Percentiles rank a stretch among this genome's conserved stretches.
Conservation (phyloP, 2,113 vertebrate genomes). For the Mystacornis crossleyi region DNA sequence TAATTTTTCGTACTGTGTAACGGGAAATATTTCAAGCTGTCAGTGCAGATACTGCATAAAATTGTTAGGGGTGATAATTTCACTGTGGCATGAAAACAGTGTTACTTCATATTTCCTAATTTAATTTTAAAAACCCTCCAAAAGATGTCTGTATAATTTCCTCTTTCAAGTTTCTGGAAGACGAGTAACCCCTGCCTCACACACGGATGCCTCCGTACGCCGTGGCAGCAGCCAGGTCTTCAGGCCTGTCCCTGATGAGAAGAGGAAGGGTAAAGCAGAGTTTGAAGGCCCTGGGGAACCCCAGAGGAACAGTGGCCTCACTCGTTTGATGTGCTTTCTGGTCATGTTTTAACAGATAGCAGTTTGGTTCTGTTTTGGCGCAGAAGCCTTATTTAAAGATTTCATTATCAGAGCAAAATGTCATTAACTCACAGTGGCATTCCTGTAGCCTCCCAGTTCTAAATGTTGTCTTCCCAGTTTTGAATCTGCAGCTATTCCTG, state of each 20-base stretch:
- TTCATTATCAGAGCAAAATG: not conserved
- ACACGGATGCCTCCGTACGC: accelerated
- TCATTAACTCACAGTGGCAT: not conserved
- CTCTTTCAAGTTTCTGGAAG: not conserved
- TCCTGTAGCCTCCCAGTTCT: not conserved
- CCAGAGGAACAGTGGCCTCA: no score
- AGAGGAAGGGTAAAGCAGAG: not conserved
- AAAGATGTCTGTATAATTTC: not conserved
- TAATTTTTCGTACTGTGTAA: not conserved
- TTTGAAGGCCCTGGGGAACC: not conserved
- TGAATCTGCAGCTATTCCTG: not conserved
- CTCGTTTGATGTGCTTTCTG: accelerated
- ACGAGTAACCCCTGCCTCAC: not conserved
- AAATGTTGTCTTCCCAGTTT: not conserved
- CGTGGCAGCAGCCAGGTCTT: not conserved
- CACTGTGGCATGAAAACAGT: not conserved
- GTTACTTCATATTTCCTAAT: not conserved
- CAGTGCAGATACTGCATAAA: not conserved
- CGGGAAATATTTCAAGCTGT: not conserved
- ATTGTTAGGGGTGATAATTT: not conserved
- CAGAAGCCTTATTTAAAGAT: not conserved
- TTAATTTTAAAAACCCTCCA: not conserved
- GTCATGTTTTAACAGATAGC: not conserved
- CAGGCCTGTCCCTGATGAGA: not conserved
- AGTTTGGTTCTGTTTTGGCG: not conserved